Conservation (phyloP, 2,888 invertebrate species). For the Griposia aprilina region DNA sequence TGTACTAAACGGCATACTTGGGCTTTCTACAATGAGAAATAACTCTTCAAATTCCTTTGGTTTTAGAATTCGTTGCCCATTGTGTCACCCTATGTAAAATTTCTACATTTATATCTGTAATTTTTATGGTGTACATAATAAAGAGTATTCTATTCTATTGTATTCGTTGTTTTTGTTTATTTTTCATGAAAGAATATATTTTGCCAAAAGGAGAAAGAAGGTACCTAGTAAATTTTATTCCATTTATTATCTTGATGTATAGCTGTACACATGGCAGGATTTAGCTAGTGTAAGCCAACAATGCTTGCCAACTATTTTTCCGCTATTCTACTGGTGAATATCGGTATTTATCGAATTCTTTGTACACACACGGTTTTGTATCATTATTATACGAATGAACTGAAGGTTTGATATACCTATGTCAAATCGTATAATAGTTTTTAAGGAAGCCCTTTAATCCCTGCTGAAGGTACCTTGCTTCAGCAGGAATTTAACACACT, state of each 20-base stretch:
- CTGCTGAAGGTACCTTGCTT: background rate
- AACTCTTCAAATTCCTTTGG: background rate
- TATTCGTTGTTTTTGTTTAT: constrained; percentile 1
- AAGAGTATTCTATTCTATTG: too few relatives aligned
- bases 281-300: constrained; percentile 39
- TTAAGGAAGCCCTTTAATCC: background rate
- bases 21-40: background rate
- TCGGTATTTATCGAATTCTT: constrained; percentile 31
- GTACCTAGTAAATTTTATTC: constrained; percentile 14
- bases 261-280: constrained; percentile 10
- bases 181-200: constrained; percentile 6
- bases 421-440: background rate
- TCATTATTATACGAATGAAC: background rate
- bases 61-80: background rate
- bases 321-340: constrained; percentile 12
- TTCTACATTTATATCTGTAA: too few relatives aligned
- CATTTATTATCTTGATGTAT: constrained; percentile 42
- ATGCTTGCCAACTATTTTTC: constrained; percentile 34
- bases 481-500: background rate
- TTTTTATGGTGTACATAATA: too few relatives aligned
- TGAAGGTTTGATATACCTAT: background rate
- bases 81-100: too few relatives aligned
- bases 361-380: background rate
- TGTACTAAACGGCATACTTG: background rate
- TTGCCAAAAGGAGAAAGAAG: constrained; percentile 11